These are phyloP conservation scores for Cynocephalus volans DNA, from an alignment of 2,113 vertebrate species.

Conservation along the genomic window DNA sequence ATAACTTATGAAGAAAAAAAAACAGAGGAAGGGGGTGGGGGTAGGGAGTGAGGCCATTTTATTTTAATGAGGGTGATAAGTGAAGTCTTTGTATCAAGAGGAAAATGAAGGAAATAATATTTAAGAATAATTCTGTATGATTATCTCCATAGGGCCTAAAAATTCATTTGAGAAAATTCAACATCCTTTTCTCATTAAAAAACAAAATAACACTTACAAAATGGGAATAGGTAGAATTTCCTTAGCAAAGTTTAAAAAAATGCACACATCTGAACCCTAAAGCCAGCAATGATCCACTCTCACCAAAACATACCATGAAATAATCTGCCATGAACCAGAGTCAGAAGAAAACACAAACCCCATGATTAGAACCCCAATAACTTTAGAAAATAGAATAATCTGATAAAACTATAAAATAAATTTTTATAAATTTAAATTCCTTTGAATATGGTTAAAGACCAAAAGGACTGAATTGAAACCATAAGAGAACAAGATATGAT, in stretches of 20 bases:
- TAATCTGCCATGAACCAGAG: too few species aligned
- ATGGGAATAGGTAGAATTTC: neutral
- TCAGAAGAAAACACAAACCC: neutral
- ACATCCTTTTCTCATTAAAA: constrained; percentile 59
- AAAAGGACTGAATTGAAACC: neutral
- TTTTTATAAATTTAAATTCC: neutral
- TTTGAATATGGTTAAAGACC: neutral
- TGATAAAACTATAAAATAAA: neutral
- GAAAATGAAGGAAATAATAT: neutral
- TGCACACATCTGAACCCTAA: neutral
- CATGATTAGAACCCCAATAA: neutral
- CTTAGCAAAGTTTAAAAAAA: neutral
- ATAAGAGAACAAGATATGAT: neutral
- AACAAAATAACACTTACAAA: neutral
- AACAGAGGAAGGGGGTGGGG: neutral
- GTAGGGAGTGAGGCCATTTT: neutral
- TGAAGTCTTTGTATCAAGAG: neutral
- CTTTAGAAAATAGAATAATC: neutral
- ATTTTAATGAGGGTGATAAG: constrained; percentile 39
- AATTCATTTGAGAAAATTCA: neutral
- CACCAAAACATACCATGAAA: neutral
- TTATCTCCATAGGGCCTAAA: neutral
- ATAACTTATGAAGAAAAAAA: neutral
- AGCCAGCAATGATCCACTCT: neutral
- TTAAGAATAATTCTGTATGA: neutral